Percentiles rank a stretch among this genome's conserved stretches.
phyloP scores from a whole-genome alignment of 2,113 vertebrate genomes.

The Petaurus breviceps region DNA sequence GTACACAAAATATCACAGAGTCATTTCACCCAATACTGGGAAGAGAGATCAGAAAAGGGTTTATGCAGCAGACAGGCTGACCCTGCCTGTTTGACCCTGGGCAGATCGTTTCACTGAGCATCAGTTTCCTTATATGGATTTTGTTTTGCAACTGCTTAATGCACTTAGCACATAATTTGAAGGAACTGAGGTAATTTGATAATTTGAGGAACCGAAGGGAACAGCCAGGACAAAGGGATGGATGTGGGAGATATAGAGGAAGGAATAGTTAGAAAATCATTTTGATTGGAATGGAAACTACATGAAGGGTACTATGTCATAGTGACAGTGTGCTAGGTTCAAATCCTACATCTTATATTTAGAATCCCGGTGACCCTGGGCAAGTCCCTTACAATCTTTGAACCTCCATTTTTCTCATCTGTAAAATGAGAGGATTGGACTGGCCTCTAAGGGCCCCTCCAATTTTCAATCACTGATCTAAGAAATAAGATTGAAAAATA shows the following conservation, averaged over 20 bases:
- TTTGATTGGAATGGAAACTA: background rate
- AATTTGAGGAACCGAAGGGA: no score
- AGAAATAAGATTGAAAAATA: background rate
- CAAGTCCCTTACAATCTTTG: background rate
- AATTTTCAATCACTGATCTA: background rate
- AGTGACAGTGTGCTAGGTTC: background rate
- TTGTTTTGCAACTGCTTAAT: background rate
- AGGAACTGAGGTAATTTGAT: no score
- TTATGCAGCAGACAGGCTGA: background rate
- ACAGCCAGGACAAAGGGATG: background rate
- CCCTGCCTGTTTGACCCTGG: background rate
- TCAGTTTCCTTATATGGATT: background rate
- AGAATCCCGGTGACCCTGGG: background rate
- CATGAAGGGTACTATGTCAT: background rate
- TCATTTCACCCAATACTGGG: background rate
- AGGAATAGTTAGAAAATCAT: background rate
- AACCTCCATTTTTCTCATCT: background rate
- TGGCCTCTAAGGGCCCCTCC: background rate
- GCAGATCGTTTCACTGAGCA: background rate
- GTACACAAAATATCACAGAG: background rate
- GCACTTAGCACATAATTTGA: background rate
- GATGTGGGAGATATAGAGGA: background rate
- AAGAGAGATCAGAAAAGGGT: background rate
- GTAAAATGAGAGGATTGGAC: background rate
- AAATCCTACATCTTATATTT: background rate